These are phyloP conservation scores for Metellina segmentata DNA, from an alignment of 2,888 invertebrate species.

Conservation along the genomic window DNA sequence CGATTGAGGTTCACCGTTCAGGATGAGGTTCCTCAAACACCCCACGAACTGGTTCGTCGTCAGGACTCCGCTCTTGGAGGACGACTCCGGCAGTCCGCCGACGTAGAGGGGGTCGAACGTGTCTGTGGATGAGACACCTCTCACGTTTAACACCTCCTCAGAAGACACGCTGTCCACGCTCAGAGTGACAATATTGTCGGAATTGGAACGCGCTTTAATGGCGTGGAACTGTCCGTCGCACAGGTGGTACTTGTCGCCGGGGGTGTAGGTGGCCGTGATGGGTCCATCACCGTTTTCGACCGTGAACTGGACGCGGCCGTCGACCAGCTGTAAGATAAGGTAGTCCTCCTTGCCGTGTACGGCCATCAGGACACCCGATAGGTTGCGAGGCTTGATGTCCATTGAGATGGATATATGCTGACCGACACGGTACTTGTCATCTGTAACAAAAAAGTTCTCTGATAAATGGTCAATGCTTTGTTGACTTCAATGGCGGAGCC, in stretches of 20 bases:
- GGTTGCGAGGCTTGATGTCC: constrained; percentile 92
- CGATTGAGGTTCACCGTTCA: too few species aligned
- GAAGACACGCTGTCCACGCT: constrained; percentile 91
- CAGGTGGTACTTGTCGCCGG: constrained; percentile 84
- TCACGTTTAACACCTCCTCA: constrained; percentile 87
- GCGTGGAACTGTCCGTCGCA: constrained; percentile 87
- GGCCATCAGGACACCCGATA: constrained; percentile 91
- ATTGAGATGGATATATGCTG: constrained; percentile 89
- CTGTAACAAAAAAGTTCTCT: constrained; percentile 80
- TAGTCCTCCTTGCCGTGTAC: constrained; percentile 92
- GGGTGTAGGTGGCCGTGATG: constrained; percentile 87
- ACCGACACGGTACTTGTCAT: constrained; percentile 90
- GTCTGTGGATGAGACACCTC: constrained; percentile 86
- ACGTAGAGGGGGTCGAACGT: constrained; percentile 93
- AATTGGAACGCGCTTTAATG: constrained; percentile 88
- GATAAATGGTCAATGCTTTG: too few species aligned
- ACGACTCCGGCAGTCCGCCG: constrained; percentile 89
- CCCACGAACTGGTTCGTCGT: too few species aligned
- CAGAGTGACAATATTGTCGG: constrained; percentile 93
- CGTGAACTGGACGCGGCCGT: too few species aligned
- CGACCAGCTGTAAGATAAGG: constrained; percentile 88
- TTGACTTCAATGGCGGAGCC: too few species aligned
- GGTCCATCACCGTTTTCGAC: constrained; percentile 86
- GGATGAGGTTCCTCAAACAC: too few species aligned
- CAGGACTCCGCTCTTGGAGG: too few species aligned